Evolutionary conservation across 1,140 invertebrate genomes (phyloP), one percentile per base, ranked within the genome.

Genomic region (Drosophila mojavensis): DNA sequence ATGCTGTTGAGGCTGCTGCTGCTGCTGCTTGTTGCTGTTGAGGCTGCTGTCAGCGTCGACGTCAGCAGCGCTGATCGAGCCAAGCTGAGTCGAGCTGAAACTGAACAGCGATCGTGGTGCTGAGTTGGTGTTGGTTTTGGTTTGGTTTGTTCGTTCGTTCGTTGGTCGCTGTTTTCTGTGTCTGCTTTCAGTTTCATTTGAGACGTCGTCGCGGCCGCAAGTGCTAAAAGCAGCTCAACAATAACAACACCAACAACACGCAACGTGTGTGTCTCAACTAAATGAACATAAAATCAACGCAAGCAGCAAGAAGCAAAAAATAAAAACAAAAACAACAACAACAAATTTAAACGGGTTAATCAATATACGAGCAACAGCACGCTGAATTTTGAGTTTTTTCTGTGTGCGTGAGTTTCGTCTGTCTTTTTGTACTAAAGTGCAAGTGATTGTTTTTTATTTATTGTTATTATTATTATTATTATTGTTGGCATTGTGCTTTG

Each of bases 101-200:
- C 17, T 17, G 17, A 17, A 17, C 17, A 17, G 17, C 17, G 17
- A 59, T n/a, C 41, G 56, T 45, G 43, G 55, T 59, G 56, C 48
- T 70, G 61, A 71, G 72, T 70, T 64, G 66, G 53, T 28, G 72
- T 70, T 64, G 20, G 20, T 39, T 39, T 39, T 39, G 36, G 36
- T 47, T 75, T 72, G 24, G 55, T 41, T 66, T 60, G 62, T 53
- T 66, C 41, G 55, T 24, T 66, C 51, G 62, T 53, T 66, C 41
- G 62, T 26, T 55, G 72, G 55, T 61, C 61, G 78, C 75, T 48
- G 74, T 76, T 79, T 79, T 79, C 66, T 72, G 85, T 78, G 75
- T 81, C 65, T 89, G 84, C 84, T 89, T 89, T 89, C 84, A 89
- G 84, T 89, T 89, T 89, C 84, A 89, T 89, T 89, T 89, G 85